Evolutionary conservation across 2,888 invertebrate genomes (phyloP).

Genomic region (Actias luna): DNA sequence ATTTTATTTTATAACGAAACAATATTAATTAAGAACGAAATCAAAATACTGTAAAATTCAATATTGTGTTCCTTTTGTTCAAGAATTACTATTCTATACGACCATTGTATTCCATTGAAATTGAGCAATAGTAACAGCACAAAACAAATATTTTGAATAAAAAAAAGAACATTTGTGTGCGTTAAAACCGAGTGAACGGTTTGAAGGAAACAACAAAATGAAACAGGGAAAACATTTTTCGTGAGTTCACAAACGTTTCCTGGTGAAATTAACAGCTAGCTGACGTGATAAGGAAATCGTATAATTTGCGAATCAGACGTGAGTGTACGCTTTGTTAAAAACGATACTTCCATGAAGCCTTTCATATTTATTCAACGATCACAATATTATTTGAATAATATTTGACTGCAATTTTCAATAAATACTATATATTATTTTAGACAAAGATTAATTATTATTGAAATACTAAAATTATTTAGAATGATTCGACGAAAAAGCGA

Average conservation of each 20-base stretch:
- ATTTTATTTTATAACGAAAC: not conserved
- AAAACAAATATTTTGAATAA: not conserved
- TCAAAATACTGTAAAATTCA: not conserved
- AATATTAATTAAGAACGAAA: not conserved
- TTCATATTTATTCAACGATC: not conserved
- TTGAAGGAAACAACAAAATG: conserved; percentile 1
- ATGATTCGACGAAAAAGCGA: not conserved
- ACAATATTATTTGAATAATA: not conserved
- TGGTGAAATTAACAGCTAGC: conserved; percentile 35
- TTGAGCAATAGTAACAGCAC: not conserved
- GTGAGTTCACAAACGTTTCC: conserved; percentile 40
- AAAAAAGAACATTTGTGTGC: not conserved
- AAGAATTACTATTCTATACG: not conserved
- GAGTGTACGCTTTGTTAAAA: conserved; percentile 20
- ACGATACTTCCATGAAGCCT: conserved; percentile 21
- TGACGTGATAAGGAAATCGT: conserved; percentile 38
- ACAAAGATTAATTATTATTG: too few relatives aligned
- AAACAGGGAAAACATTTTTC: conserved; percentile 27
- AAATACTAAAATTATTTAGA: not conserved
- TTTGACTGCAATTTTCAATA: not conserved
- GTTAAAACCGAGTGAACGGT: not conserved
- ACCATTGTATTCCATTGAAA: not conserved
- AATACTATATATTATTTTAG: not conserved
- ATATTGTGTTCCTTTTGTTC: not conserved
- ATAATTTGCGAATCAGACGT: conserved; percentile 41